Conservation (phyloP, 2,888 invertebrate genomes). For the Drosophila subsilvestris region DNA sequence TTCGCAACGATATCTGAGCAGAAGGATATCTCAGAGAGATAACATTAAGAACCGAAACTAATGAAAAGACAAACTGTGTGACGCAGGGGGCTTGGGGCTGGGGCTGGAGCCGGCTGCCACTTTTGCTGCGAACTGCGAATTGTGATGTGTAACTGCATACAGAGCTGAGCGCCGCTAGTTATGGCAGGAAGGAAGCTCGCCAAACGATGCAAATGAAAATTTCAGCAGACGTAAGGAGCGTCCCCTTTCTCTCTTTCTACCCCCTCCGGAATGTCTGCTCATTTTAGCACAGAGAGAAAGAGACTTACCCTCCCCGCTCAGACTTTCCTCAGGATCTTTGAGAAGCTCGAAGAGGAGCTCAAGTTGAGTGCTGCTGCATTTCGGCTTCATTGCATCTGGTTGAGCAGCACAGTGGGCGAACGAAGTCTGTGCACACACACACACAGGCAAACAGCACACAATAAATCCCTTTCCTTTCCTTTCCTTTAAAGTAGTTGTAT, state of each 20-base stretch:
- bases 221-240: constrained; percentile 27
- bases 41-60: constrained; percentile 33
- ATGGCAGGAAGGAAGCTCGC: constrained; percentile 30
- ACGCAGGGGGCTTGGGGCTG: constrained; percentile 8
- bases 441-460: constrained; percentile 49
- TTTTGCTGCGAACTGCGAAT: constrained; percentile 13
- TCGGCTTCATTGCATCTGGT: constrained; percentile 65
- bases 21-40: not conserved
- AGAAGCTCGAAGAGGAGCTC: constrained; percentile 28
- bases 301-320: constrained; percentile 1
- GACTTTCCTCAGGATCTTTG: constrained; percentile 25
- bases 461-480: constrained; percentile 61
- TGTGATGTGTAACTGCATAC: constrained; percentile 65
- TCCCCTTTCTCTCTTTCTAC: not conserved
- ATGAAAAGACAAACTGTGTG: constrained; percentile 29
- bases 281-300: constrained; percentile 51
- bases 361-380: constrained; percentile 66
- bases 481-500: constrained; percentile 48
- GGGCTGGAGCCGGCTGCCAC: constrained; percentile 3
- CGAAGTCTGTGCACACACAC: constrained; percentile 6
- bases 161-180: constrained; percentile 26
- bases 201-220: constrained; percentile 48
- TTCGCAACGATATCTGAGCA: not conserved
- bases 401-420: constrained; percentile 32
- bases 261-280: constrained; percentile 48